Evolutionary conservation across 92 coral and sea anemone genomes (phyloP).

Genomic region (Heteractis magnifica): DNA sequence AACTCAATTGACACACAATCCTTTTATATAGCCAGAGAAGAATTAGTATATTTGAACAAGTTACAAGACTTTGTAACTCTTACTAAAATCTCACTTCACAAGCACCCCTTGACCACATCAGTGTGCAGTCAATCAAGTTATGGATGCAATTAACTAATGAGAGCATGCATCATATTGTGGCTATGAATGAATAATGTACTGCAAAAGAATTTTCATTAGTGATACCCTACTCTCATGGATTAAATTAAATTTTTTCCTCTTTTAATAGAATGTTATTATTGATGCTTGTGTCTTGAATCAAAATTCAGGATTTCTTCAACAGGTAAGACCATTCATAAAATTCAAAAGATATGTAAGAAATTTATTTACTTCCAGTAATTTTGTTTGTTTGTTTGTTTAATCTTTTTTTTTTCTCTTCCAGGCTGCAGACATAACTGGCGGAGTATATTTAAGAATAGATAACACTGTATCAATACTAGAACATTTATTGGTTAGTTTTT

Average conservation of each 20-base stretch:
- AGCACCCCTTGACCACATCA: no score
- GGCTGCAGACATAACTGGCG: constrained; percentile 99
- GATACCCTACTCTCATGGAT: no score
- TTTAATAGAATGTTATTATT: constrained; percentile 73
- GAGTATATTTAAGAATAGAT: constrained; percentile 81
- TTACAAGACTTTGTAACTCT: no score
- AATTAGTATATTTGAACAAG: no score
- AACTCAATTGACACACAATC: no score
- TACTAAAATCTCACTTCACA: no score
- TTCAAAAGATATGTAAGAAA: not conserved
- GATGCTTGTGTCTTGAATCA: constrained; percentile 87
- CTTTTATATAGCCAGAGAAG: no score
- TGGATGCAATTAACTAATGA: no score
- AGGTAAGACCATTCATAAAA: constrained; percentile 45
- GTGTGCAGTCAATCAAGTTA: no score
- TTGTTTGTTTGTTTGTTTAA: not conserved
- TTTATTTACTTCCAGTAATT: not conserved
- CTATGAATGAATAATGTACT: no score
- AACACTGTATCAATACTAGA: constrained; percentile 80
- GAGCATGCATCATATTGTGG: no score
- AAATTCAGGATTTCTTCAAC: constrained; percentile 96
- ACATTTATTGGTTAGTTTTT: constrained; percentile 73
- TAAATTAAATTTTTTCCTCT: not conserved
- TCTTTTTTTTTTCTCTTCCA: constrained; percentile 18
- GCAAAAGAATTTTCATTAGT: no score